Evolutionary conservation across 2,888 invertebrate genomes (phyloP).

Genomic region (Choreutis nemorana): DNA sequence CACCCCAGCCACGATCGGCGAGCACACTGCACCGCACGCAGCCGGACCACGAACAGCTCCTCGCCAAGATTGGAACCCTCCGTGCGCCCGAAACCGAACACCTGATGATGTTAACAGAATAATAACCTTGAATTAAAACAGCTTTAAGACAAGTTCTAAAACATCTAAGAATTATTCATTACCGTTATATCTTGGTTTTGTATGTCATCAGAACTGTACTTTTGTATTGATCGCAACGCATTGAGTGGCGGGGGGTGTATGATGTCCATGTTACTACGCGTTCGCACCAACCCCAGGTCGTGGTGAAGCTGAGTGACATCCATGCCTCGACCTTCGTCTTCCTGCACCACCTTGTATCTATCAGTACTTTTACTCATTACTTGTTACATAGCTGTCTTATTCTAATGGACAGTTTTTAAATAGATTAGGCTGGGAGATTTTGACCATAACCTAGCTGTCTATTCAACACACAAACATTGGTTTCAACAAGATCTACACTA

Average conservation of each 20-base stretch:
- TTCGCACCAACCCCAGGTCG: constrained; percentile 47
- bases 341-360: constrained; percentile 32
- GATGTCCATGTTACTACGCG: constrained; percentile 26
- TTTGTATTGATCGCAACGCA: constrained; percentile 17
- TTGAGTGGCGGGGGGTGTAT: constrained; percentile 9
- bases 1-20: constrained; percentile 31
- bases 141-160: too few relatives aligned
- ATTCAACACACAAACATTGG: too few relatives aligned
- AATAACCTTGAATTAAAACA: too few relatives aligned
- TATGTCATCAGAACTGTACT: constrained; percentile 21
- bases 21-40: constrained; percentile 30
- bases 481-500: too few relatives aligned
- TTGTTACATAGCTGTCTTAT: too few relatives aligned
- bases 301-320: constrained; percentile 44
- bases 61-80: constrained; percentile 27
- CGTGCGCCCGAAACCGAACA: constrained; percentile 44
- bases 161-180: neutral
- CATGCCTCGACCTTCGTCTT: constrained; percentile 30
- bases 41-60: constrained; percentile 29
- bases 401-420: too few relatives aligned
- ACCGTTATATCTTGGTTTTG: constrained; percentile 25
- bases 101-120: constrained; percentile 17
- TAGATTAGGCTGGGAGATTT: too few relatives aligned
- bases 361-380: too few relatives aligned
- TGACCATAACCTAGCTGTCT: too few relatives aligned